Evolutionary conservation across 2,888 invertebrate species (phyloP), one percentile per base, ranked within the genome.

Genomic region (Caenorhabditis afra): DNA sequence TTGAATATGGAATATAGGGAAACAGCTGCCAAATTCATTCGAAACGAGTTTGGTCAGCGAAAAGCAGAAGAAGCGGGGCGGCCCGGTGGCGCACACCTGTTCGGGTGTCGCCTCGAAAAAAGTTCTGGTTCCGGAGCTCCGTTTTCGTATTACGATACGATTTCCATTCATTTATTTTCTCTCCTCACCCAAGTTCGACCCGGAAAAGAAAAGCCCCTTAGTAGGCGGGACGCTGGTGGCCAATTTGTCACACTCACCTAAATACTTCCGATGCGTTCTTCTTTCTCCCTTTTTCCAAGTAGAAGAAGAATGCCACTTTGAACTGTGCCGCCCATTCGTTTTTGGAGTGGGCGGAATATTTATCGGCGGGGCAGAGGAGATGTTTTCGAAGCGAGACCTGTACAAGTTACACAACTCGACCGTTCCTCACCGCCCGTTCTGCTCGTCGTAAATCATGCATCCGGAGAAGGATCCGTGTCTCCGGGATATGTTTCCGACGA

Each of bases 231-330:
- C n/a, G 23, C 37, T 18, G 20, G 53, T 44, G 57, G 49, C 57
- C 73, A 73, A 73, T 73, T 73, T 73, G 73, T 73, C 73, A 57
- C 73, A 58, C 58, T 73, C 73, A 73, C 73, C 73, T 73, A 73
- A 73, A 73, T 73, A 73, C 73, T 73, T 73, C 73, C 73, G 73
- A 50, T 41, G 55, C 20, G 29, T 29, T 29, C 29, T 29, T 29
- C 29, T 29, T 29, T 29, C 29, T 29, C 7, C 29, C 7, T 29
- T 61, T 41, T 55, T 53, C 41, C 45, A 20, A 50, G 7, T 23
- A 57, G 49, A 49, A 67, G 29, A 29, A 58, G 58, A 61, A 52
- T 70, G 53, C 70, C 61, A 70, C 70, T 73, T 73, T 73, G 73
- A 73, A 73, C 73, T 73, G 64, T 58, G 73, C 73, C 73, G 73